Evolutionary conservation across 2,797 vertebrate genomes (phyloP), one percentile per base, ranked within the genome.

Genomic region (Cossypha niveicapilla): DNA sequence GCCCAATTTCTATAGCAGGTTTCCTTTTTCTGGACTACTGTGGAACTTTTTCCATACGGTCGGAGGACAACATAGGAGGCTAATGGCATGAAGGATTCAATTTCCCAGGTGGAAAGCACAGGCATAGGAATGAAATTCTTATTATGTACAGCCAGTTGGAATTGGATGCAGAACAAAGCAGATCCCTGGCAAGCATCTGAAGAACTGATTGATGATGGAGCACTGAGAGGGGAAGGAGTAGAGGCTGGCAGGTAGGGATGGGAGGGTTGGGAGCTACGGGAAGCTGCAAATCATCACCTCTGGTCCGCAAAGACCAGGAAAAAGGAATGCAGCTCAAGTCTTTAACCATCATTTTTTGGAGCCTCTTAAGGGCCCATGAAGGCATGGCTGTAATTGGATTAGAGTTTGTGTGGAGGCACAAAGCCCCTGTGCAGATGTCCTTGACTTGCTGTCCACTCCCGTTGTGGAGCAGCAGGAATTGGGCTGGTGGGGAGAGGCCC

Each of bases 91-190:
- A 92, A 93, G 61, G 87, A 72, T 88, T 89, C 82, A 15, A 10
- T 92, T 92, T 94, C 91, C 75, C 76, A 88, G 67, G 81, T 19
- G 45, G 71, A 74, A 86, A 80, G 35, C 50, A 74, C 28, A 82
- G 84, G 42, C 75, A 65, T 41, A 67, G 75, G 86, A 93, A 68
- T 92, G 61, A 93, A 89, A 67, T 89, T 92, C 67, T 87, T 96
- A 51, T 76, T 94, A 79, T 71, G 63, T 90, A 76, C 86, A 88
- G 80, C 73, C 79, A 86, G 90, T 96, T 93, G 53, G 81, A 95
- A 87, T 67, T 93, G 94, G 91, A 95, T 71, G 51, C 50, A 93
- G 94, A 95, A 91, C 89, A 92, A 95, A 94, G 95, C 75, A 78
- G 85, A 83, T 83, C 87, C 76, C 87, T 94, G 94, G 78, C 89